Conservation (phyloP, 1,140 invertebrate genomes). For the Trachymyrmex septentrionalis region DNA sequence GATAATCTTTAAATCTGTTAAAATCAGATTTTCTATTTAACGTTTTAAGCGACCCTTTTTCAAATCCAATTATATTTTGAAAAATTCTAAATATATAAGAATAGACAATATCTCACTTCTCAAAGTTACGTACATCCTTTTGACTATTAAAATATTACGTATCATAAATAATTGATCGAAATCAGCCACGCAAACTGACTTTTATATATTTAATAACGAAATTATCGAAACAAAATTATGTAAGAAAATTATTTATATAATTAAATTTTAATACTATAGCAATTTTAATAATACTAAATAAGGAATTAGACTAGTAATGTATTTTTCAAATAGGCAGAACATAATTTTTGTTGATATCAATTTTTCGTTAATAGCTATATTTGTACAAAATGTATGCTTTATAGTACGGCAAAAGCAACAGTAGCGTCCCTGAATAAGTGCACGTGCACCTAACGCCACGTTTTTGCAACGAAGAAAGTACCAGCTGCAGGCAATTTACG, state of each 20-base stretch:
- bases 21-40: neutral
- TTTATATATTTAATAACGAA: neutral
- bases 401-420: neutral
- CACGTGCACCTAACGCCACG: neutral
- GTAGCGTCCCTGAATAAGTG: neutral
- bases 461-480: slow-evolving; percentile 38
- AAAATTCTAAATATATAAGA: too few relatives aligned
- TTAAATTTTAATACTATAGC: neutral
- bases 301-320: neutral
- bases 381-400: neutral
- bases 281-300: slow-evolving; percentile 8
- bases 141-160: too few relatives aligned
- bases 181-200: neutral
- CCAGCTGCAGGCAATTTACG: neutral
- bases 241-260: neutral
- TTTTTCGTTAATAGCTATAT: neutral
- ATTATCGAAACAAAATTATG: neutral
- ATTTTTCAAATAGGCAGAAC: neutral
- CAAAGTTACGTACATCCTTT: too few relatives aligned
- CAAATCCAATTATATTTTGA: too few relatives aligned
- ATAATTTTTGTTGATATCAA: neutral
- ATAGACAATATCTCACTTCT: too few relatives aligned
- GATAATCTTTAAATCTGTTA: neutral
- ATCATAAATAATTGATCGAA: neutral
- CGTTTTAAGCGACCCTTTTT: too few relatives aligned